These are phyloP conservation scores for Stenotaenia linearis DNA, from an alignment of 2,888 invertebrate genomes.

Conservation along the genomic window DNA sequence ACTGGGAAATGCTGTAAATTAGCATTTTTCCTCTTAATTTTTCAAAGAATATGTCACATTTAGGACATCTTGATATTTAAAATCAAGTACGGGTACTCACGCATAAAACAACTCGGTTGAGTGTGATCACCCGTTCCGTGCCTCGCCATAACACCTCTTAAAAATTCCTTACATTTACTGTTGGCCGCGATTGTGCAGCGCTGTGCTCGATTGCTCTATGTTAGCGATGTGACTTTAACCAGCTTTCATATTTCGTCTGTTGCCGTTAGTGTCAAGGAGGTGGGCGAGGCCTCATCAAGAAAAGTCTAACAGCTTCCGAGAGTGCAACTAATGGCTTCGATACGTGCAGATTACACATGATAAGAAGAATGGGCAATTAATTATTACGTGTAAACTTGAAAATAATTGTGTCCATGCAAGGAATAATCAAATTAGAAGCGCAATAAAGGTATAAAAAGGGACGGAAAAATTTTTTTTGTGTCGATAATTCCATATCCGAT, in stretches of 20 bases:
- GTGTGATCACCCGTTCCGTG: background rate
- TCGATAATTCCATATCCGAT: too few relatives aligned
- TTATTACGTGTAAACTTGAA: conserved; percentile 27
- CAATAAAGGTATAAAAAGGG: background rate
- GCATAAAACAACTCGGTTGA: background rate
- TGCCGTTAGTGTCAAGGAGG: conserved; percentile 17
- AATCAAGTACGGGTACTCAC: conserved; percentile 16
- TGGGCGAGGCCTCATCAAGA: conserved; percentile 20
- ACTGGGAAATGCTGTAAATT: background rate
- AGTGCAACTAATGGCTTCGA: conserved; percentile 19
- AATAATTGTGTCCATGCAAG: conserved; percentile 9
- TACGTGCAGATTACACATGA: conserved; percentile 24
- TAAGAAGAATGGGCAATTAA: conserved; percentile 24
- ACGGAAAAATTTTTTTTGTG: background rate
- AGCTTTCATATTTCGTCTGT: conserved; percentile 23
- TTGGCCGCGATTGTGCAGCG: background rate
- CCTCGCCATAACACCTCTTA: conserved; percentile 11
- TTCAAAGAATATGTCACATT: background rate
- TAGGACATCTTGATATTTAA: background rate
- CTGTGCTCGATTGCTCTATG: conserved; percentile 1
- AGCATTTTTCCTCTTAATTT: background rate
- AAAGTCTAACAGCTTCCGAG: conserved; percentile 23
- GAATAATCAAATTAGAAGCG: conserved; percentile 8
- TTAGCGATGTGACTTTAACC: conserved; percentile 1
- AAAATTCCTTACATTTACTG: conserved; percentile 7